Conservation (phyloP, 2,113 vertebrate genomes). For the Cryptomyrus ogoouensis region DNA sequence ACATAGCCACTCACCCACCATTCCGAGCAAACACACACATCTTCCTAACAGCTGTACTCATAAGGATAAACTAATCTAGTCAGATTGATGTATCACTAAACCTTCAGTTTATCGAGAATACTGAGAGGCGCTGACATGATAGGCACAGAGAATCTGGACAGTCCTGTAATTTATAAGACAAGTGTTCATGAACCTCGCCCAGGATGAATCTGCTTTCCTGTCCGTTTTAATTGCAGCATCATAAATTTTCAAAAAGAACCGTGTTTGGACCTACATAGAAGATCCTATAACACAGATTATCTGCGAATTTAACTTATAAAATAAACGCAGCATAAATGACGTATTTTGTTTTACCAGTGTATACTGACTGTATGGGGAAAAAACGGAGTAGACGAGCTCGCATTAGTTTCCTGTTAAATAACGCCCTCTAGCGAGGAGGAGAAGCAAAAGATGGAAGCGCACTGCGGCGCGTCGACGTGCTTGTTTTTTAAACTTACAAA, state of each 20-base stretch:
- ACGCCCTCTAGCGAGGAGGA: constrained; percentile 2
- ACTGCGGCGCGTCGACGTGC: not conserved
- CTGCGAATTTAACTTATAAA: not conserved
- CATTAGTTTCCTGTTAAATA: not conserved
- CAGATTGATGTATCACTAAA: not conserved
- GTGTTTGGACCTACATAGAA: not conserved
- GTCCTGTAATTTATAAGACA: not conserved
- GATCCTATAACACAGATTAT: not conserved
- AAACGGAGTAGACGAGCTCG: not conserved
- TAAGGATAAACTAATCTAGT: not conserved
- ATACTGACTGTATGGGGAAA: not conserved
- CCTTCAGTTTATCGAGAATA: not conserved
- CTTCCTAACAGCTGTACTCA: not conserved
- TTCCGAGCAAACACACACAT: not conserved
- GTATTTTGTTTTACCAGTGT: not conserved
- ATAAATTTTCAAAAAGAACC: not conserved
- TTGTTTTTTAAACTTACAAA: not conserved
- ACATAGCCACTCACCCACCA: not conserved
- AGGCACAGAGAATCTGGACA: not conserved
- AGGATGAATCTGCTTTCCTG: not conserved
- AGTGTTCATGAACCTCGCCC: not conserved
- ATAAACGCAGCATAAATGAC: not conserved
- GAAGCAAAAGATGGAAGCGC: not conserved
- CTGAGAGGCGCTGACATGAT: not conserved
- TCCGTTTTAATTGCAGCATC: not conserved